Base-by-base conservation (phyloP, 64 coral and sea anemone genomes). In the Anthopleura sola region DNA sequence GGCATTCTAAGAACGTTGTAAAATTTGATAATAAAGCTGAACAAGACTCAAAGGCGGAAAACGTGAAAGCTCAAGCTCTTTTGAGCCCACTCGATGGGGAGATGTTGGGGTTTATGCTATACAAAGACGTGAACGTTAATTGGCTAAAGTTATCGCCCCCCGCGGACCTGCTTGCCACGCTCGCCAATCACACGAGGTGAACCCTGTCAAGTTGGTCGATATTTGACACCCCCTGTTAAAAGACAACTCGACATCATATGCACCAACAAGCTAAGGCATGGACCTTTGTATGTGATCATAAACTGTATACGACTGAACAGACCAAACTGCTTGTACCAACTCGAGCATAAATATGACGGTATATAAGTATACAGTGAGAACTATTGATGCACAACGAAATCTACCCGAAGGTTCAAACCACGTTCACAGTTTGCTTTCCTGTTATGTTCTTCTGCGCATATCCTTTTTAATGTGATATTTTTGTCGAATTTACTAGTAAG, bases 21-120 rank as follows among this genome's bases (percentile, higher is more conserved):
- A 83, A 83, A 60, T 56, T 53, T 51, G 24, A 56, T 15, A 19
- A 38, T 58, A 56, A 60, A 56, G 48, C 28, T 47, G 55, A 48
- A 55, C 82, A 58, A 39, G 21, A 53, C 34, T 83, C 82, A 83
- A 58, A 83, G 82, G 82, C 82, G 82, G 50, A 83, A 83, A 83
- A 60, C 82, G 82, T 83, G 80, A 83, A 81, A 83, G 82, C 82
- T 53, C 37, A 44, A 48, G 76, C 23, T 79, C 76, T 79, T 38
- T 53, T 83, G 82, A 55, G 82, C 82, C 50, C 49, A 56, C 48
- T 83, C 82, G 32, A 28, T 53, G 36, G 48, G 36, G 82, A 83
- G 48, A 83, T 56, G 48, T 53, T 83, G 12, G 80, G 82, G 46
- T 83, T 83, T 54, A 13, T 56, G 7, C 55, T 83, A 24, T 56